These are phyloP conservation scores for Morinoia aosen DNA, from an alignment of 2,888 invertebrate species.

Conservation along the genomic window DNA sequence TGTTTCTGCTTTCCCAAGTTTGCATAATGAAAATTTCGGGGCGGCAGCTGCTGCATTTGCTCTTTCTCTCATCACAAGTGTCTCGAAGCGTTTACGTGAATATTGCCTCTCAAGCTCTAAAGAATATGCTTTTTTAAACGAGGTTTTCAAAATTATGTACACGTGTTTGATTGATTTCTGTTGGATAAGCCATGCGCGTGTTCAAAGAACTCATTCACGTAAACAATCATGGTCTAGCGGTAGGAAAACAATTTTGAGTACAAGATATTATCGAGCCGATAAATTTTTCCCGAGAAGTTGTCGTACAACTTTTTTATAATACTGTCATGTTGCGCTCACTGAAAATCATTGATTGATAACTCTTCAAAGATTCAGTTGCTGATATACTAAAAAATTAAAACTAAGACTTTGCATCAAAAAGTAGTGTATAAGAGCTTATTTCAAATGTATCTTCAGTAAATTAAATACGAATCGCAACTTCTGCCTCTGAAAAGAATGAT, in stretches of 20 bases:
- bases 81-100: neutral
- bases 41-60: slow-evolving; percentile 10
- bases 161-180: neutral
- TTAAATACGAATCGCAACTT: too few relatives aligned
- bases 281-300: neutral
- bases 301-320: neutral
- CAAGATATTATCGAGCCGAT: neutral
- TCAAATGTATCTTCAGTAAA: neutral
- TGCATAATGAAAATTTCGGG: neutral
- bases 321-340: neutral
- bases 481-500: too few relatives aligned
- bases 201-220: neutral
- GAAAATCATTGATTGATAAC: neutral
- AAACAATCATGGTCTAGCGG: neutral
- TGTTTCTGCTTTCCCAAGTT: slow-evolving; percentile 37
- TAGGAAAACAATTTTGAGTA: neutral
- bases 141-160: neutral
- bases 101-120: neutral
- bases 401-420: neutral
- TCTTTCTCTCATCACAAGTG: neutral
- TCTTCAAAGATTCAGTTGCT: neutral
- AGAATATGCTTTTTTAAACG: neutral
- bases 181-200: neutral
- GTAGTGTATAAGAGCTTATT: neutral
- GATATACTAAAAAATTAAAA: neutral